Evolutionary conservation across 2,888 invertebrate species (phyloP).

Genomic region (Seira ritae): DNA sequence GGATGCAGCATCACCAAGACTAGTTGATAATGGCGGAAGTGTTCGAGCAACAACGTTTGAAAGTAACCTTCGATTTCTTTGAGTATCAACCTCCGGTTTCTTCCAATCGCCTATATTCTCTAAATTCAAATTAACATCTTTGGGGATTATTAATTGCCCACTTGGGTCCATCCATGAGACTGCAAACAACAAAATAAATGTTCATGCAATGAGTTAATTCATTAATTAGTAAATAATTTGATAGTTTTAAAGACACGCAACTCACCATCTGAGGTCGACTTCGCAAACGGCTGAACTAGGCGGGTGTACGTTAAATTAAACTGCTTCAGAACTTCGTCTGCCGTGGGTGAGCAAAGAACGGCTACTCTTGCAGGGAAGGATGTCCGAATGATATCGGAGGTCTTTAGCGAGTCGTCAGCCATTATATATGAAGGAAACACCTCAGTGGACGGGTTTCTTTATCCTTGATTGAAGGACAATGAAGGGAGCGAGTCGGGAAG

Average conservation of each 20-base stretch:
- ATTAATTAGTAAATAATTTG: too few relatives aligned
- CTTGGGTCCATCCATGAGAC: slow-evolving; percentile 77
- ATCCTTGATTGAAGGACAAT: too few relatives aligned
- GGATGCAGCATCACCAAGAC: neutral
- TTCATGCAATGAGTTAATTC: too few relatives aligned
- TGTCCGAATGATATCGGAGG: slow-evolving; percentile 52
- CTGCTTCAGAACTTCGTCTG: slow-evolving; percentile 89
- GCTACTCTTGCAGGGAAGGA: slow-evolving; percentile 93
- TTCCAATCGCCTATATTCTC: slow-evolving; percentile 74
- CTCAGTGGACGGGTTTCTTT: too few relatives aligned
- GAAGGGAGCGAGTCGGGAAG: too few relatives aligned
- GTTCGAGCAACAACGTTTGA: slow-evolving; percentile 54
- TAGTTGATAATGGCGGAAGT: slow-evolving; percentile 54
- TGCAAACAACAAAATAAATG: slow-evolving; percentile 68
- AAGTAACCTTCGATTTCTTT: slow-evolving; percentile 62
- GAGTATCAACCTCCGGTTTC: slow-evolving; percentile 63
- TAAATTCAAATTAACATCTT: slow-evolving; percentile 60
- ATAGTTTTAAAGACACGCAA: slow-evolving; percentile 24
- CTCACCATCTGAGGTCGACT: slow-evolving; percentile 84
- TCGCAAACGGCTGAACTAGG: slow-evolving; percentile 92
- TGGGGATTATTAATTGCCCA: slow-evolving; percentile 72
- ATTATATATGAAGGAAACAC: slow-evolving; percentile 86
- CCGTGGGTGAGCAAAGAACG: slow-evolving; percentile 87
- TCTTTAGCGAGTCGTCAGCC: too few relatives aligned
- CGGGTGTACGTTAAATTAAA: slow-evolving; percentile 94